These are phyloP conservation scores for Phenganax marumi DNA, from an alignment of 92 coral and sea anemone genomes.

Conservation along the genomic window DNA sequence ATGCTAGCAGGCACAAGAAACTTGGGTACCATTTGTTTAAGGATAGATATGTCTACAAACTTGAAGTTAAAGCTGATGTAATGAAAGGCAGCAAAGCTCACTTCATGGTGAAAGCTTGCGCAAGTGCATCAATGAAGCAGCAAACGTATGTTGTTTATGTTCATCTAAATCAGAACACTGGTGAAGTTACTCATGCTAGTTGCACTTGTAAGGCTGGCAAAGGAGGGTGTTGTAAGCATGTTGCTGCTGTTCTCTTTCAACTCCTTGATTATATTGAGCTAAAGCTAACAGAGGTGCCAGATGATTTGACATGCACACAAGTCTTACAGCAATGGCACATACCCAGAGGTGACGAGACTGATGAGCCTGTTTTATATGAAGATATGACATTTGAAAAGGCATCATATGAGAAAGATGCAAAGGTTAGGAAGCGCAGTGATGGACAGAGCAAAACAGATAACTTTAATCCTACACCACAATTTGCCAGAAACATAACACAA, in stretches of 20 bases:
- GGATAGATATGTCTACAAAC: background rate
- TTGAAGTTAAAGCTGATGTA: background rate
- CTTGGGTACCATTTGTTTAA: background rate
- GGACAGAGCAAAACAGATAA: background rate
- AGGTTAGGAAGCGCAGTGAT: conserved; percentile 25
- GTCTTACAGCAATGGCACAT: conserved; percentile 35
- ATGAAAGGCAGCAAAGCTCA: background rate
- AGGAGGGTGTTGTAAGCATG: too few relatives aligned
- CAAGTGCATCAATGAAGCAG: background rate
- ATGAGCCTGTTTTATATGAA: conserved; percentile 34
- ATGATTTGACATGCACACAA: conserved; percentile 30
- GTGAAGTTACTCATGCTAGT: conserved; percentile 9
- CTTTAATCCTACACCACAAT: conserved; percentile 18
- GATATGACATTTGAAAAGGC: conserved; percentile 42
- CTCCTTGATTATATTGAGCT: too few relatives aligned
- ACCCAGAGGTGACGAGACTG: conserved; percentile 11
- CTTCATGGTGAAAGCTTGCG: background rate
- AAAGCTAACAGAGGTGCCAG: conserved; percentile 30
- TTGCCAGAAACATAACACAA: conserved; percentile 14
- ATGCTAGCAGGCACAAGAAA: conserved; percentile 1
- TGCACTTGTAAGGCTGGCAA: conserved; percentile 13
- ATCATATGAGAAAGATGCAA: conserved; percentile 36
- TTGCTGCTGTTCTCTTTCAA: conserved; percentile 20
- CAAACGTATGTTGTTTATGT: background rate
- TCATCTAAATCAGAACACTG: conserved; percentile 9